Percentiles rank a stretch among this genome's conserved stretches.
Conservation (phyloP, 2,797 vertebrate species). For the Myotis planiceps region DNA sequence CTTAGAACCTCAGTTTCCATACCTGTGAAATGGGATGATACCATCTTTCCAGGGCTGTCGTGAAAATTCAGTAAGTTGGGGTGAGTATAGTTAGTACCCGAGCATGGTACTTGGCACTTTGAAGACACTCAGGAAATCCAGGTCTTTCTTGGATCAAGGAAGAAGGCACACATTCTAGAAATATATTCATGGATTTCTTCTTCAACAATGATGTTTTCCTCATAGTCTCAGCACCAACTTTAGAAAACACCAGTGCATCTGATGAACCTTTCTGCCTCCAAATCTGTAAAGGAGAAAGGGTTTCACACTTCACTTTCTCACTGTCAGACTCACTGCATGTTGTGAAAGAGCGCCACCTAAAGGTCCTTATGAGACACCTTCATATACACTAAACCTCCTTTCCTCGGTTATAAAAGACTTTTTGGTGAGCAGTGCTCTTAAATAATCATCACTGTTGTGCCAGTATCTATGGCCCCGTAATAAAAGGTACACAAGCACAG, state of each 20-base stretch:
- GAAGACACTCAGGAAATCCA: not conserved
- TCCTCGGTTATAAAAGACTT: not conserved
- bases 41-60: not conserved
- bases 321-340: not conserved
- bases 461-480: not conserved
- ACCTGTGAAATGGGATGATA: not conserved
- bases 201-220: not conserved
- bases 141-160: not conserved
- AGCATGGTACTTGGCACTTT: not conserved
- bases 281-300: not conserved
- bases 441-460: constrained; percentile 47
- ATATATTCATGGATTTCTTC: not conserved
- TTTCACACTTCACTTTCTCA: not conserved
- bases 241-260: not conserved
- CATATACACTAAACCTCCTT: not conserved
- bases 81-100: not conserved
- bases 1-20: not conserved
- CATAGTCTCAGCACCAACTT: not conserved
- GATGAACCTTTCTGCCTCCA: not conserved
- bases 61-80: not conserved
- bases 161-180: not conserved
- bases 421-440: constrained; percentile 37
- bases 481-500: constrained; percentile 45
- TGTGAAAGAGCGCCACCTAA: constrained; percentile 17
- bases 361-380: not conserved